These are phyloP conservation scores for Drosophila pandora DNA, from an alignment of 1,140 invertebrate genomes.

Conservation along the genomic window DNA sequence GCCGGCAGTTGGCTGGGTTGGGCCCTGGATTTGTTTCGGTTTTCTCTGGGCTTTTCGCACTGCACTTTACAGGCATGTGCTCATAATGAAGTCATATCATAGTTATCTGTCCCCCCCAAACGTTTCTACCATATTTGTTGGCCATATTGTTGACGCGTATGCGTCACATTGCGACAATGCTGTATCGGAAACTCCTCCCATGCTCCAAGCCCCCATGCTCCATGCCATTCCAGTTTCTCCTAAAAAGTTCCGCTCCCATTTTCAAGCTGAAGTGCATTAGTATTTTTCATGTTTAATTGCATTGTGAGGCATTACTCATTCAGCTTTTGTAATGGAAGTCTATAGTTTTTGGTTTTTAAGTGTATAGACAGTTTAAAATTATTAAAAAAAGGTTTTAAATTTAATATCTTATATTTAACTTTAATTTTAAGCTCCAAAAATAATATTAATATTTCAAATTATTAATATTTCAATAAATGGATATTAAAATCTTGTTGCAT, in stretches of 20 bases:
- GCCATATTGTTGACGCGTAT: conserved; percentile 66
- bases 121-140: conserved; percentile 59
- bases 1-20: conserved; percentile 43
- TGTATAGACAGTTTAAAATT: too few species aligned
- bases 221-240: too few species aligned
- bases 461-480: too few species aligned
- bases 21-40: conserved; percentile 7
- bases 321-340: not conserved
- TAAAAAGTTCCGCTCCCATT: conserved; percentile 11
- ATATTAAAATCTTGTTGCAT: too few species aligned
- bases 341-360: too few species aligned
- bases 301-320: not conserved
- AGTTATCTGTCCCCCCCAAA: conserved; percentile 49
- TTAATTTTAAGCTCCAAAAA: too few species aligned
- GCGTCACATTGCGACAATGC: conserved; percentile 71
- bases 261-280: not conserved
- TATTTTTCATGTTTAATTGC: not conserved
- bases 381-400: too few species aligned
- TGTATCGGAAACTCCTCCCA: not conserved
- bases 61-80: conserved; percentile 72
- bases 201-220: not conserved
- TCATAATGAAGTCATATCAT: conserved; percentile 67
- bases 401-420: too few species aligned
- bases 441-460: too few species aligned
- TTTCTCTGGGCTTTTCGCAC: conserved; percentile 16